Conservation (phyloP, 2,113 vertebrate genomes). For the Percopsis transmontana region DNA sequence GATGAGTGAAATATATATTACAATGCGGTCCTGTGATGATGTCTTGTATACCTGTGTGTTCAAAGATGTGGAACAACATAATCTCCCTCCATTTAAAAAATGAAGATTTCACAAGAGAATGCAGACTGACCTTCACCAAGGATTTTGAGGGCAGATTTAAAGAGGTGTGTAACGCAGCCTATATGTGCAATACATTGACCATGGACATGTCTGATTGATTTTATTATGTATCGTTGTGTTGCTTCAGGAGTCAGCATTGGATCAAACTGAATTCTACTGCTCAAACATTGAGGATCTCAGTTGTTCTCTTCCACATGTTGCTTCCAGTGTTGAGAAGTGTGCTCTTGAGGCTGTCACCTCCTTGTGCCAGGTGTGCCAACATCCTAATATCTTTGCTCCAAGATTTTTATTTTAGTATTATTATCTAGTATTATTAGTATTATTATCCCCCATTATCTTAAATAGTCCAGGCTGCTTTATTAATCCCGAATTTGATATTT, state of each 20-base stretch:
- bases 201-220: neutral
- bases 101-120: conserved; percentile 65
- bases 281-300: conserved; percentile 4
- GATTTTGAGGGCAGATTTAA: conserved; percentile 84
- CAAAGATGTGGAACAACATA: conserved; percentile 83
- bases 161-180: conserved; percentile 69
- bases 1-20: neutral
- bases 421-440: too few relatives aligned
- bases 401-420: too few relatives aligned
- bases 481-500: neutral
- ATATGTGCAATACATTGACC: neutral
- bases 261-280: conserved; percentile 82
- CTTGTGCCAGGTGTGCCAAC: conserved; percentile 83
- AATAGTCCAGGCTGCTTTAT: neutral
- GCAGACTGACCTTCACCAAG: conserved; percentile 75
- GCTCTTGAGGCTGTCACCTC: conserved; percentile 83
- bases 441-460: neutral
- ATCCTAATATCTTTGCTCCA: neutral
- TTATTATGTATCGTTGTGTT: neutral
- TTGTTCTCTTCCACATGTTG: conserved; percentile 54
- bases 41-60: neutral
- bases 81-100: conserved; percentile 78
- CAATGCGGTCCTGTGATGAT: neutral
- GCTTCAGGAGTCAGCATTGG: conserved; percentile 72
- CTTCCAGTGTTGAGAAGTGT: conserved; percentile 78